A percentile compares a stretch with the other conserved stretches of the same genome.
phyloP scores from a whole-genome alignment of 2,113 vertebrate genomes.

The Charadrius vociferus region DNA sequence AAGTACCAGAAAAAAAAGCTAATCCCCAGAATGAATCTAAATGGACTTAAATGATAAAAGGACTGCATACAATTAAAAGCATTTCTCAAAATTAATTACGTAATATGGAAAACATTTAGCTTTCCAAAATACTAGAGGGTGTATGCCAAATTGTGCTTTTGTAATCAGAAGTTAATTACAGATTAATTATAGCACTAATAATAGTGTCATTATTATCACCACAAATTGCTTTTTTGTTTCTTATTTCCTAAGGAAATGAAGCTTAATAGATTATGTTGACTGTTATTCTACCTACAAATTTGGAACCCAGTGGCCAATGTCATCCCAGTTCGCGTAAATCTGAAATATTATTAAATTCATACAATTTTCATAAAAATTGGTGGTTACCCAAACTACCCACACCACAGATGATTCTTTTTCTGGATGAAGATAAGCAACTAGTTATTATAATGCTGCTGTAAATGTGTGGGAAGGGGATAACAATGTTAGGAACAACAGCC shows the following conservation, averaged over 20 bases:
- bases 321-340: background rate
- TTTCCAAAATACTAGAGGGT: background rate
- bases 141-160: background rate
- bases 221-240: background rate
- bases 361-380: background rate
- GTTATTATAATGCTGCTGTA: background rate
- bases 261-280: background rate
- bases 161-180: slow-evolving; percentile 12
- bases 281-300: background rate
- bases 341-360: background rate
- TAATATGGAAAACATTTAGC: background rate
- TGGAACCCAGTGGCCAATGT: background rate
- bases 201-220: background rate
- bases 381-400: background rate
- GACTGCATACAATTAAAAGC: background rate
- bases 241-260: background rate
- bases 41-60: background rate
- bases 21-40: background rate
- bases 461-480: background rate
- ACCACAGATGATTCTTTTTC: background rate
- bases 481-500: background rate
- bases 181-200: background rate
- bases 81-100: background rate
- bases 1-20: background rate
- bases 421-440: background rate